Base-by-base conservation (phyloP, 2,113 vertebrate genomes). In the Anoura caudifer region DNA sequence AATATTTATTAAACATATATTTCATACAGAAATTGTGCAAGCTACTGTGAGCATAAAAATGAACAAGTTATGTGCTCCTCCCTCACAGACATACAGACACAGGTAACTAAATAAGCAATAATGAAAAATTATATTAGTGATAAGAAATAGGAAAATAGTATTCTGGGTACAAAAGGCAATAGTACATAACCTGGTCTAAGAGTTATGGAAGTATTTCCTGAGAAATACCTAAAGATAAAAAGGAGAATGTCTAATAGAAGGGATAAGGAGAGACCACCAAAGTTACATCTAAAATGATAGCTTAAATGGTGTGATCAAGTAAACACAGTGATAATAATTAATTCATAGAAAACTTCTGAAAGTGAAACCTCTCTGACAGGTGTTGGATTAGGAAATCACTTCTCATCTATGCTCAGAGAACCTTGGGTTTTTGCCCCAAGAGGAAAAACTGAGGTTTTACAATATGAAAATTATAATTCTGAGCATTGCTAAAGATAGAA, bases 391-490 rank as follows among this genome's bases (percentile, higher is more conserved):
- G 47, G 13, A 92, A 91, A 89, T 95, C 38, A 88, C 41, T 70
- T 92, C 73, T 85, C 90, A 86, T 75, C 50, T 91, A 10, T 45
- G 38, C 4, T 97, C 56, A 92, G 20, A 91, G 47, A 86, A 84
- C 43, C 56, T 70, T 90, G 59, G 45, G 76, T 67, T 83, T 96
- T 92, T 92, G 38, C n/a, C 87, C 91, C 85, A 67, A 92, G 92
- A 93, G 79, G 63, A 52, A 95, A 31, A 95, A 88, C 31, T 81
- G 50, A 95, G 61, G 38, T 92, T 73, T 88, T 10, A 26, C 85
- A 95, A 96, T 91, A 91, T 54, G 47, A 95, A 97, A 92, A 87
- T 95, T 97, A 88, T 89, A 54, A 90, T 96, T 96, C 90, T 89
- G 50, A 95, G 56, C 47, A 54, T 91, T 83, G n/a, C 85, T 75